Conservation (phyloP, 2,113 vertebrate genomes). For the human (Homo sapiens) region DNA sequence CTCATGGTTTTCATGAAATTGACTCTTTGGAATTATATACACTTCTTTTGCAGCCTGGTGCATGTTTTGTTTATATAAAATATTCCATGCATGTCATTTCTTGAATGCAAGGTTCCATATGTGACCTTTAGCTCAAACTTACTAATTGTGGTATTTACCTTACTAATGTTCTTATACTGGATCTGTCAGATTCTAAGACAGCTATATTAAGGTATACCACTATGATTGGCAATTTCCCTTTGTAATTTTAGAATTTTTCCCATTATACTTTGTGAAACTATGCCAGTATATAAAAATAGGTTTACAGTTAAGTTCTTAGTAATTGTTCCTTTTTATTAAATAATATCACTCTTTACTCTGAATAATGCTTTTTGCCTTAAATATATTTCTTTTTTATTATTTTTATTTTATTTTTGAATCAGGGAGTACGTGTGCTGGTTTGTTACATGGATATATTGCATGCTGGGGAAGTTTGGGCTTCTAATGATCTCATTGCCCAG, state of each 20-base stretch:
- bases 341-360: not conserved
- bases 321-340: not conserved
- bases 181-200: not conserved
- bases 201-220: not conserved
- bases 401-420: too few relatives aligned
- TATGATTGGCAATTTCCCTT: not conserved
- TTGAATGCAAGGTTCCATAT: not conserved
- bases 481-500: too few relatives aligned
- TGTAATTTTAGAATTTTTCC: not conserved
- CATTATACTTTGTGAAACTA: not conserved
- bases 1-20: not conserved
- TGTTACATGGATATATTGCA: too few relatives aligned
- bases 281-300: not conserved
- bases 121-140: not conserved
- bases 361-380: constrained; percentile 31
- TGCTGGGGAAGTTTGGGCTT: too few relatives aligned
- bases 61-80: not conserved
- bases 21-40: not conserved
- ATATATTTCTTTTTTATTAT: too few relatives aligned
- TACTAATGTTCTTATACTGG: not conserved
- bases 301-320: not conserved
- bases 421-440: too few relatives aligned
- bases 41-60: not conserved
- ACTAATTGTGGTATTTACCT: not conserved
- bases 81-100: not conserved